Evolutionary conservation across 2,888 invertebrate species (phyloP), one percentile per base, ranked within the genome.

Genomic region (Tortrix viridana): DNA sequence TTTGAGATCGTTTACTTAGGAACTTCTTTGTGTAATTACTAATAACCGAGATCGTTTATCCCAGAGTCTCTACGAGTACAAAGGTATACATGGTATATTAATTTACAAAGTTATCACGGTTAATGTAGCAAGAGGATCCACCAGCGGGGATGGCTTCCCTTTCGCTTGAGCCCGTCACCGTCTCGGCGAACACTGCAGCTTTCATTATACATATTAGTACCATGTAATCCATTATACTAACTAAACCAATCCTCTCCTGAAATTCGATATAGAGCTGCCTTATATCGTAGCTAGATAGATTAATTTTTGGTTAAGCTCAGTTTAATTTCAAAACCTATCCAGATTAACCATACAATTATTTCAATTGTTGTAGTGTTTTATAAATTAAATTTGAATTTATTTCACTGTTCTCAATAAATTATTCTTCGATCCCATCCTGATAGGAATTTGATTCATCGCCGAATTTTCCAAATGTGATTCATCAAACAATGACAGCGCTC

Each of bases 71-170:
- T 50, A 50, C 26, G 26, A 26, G 6, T 26, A 18, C 50, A 46
- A 32, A 53, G 32, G 52, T 43, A 32, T n/a, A 53, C 53, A 47
- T 12, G 22, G 41, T 52, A 38, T 47, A 57, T 37, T 48, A 52
- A 52, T 57, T 63, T 58, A 58, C 47, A 47, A 63, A 58, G 57
- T 58, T 63, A 63, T 63, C 58, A 48, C 16, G 57, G 63, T 38
- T 53, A 53, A 58, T 58, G 63, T 53, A 58, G 47, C 63, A 53
- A 53, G 63, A 57, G 56, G 26, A 47, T 52, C 20, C 49, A 47
- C 41, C 58, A 32, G 18, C 19, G 48, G 48, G 48, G 23, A 52
- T 46, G 62, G 63, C 58, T 63, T 63, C 62, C 57, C 32, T 57
- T 5, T 52, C 62, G 57, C 57, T 53, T 47, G 57, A 46, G 47